Evolutionary conservation across 2,797 vertebrate species (phyloP), one percentile per base, ranked within the genome.

Genomic region (Coregonus ussuriensis): DNA sequence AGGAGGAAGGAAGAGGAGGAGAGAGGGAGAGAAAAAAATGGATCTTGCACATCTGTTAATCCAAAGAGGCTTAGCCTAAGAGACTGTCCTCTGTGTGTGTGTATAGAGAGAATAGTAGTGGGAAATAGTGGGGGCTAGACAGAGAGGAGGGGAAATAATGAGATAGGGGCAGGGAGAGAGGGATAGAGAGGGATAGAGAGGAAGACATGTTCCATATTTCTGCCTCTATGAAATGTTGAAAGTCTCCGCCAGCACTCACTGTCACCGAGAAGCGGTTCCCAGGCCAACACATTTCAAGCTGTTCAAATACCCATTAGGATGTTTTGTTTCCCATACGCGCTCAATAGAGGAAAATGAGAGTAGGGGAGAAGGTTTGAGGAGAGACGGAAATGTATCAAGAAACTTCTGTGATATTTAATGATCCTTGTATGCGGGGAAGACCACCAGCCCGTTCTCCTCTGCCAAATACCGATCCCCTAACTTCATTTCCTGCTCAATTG

Each of bases 391-490:
- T 94, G 91, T 93, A 94, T 94, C 91, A 94, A 94, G 93, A 91
- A 95, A 93, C 89, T 90, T 89, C 89, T 94, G 93, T 93, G 94
- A 93, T 95, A 95, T 94, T 95, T 95, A 95, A 95, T 95, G 95
- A 94, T 94, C 94, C 95, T 94, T 95, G 93, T 95, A 94, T 93
- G 93, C 91, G 91, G 91, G 90, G 91, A 92, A 93, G 94, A 94
- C 93, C 94, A 93, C 93, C 89, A 89, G 93, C 92, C 90, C 89
- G 90, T 93, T 94, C 92, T 93, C 93, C 91, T 91, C 88, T 91
- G 93, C 94, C 94, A 95, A 95, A 95, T 95, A 94, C 94, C 93
- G 93, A 95, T 95, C 93, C 92, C 92, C 93, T 95, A 95, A 95
- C 94, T 95, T 95, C 95, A 95, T 95, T 95, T 95, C 95, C 94